phyloP scores from a whole-genome alignment of 2,797 vertebrate genomes.

The Ceryle rudis region DNA sequence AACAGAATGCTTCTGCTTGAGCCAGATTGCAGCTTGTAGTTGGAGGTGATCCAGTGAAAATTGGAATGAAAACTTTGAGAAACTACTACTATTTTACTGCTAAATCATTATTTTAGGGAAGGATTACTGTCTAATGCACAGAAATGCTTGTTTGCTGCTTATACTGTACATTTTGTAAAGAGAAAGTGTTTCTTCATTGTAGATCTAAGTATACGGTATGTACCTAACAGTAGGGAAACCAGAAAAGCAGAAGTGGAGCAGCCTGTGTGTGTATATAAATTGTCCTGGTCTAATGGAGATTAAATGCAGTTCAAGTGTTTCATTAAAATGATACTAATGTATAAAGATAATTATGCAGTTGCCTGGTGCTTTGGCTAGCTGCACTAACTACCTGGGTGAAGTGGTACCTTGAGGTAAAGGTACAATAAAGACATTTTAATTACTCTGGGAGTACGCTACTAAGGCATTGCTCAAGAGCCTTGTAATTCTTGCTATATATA shows the following conservation, averaged over 20 bases:
- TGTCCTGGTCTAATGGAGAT: not conserved
- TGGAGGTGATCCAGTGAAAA: not conserved
- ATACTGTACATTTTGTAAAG: not conserved
- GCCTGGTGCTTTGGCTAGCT: not conserved
- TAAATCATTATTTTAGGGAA: not conserved
- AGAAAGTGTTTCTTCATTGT: not conserved
- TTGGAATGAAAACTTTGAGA: not conserved
- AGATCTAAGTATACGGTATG: not conserved
- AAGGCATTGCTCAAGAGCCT: not conserved
- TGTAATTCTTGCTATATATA: not conserved
- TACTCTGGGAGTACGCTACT: not conserved
- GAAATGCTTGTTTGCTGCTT: not conserved
- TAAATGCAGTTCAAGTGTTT: not conserved
- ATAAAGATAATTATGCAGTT: not conserved
- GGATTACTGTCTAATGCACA: not conserved
- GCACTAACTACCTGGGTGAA: not conserved
- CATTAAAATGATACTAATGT: not conserved
- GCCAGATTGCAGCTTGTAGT: not conserved
- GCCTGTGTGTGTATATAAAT: not conserved
- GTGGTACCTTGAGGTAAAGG: not conserved
- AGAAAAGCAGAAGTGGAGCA: not conserved
- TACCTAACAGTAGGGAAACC: not conserved
- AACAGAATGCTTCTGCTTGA: not conserved
- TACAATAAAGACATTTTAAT: not conserved
- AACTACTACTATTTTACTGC: not conserved